These are phyloP conservation scores for Rhabditophanes sp. DNA, from an alignment of 2,888 invertebrate species.

Conservation along the genomic window DNA sequence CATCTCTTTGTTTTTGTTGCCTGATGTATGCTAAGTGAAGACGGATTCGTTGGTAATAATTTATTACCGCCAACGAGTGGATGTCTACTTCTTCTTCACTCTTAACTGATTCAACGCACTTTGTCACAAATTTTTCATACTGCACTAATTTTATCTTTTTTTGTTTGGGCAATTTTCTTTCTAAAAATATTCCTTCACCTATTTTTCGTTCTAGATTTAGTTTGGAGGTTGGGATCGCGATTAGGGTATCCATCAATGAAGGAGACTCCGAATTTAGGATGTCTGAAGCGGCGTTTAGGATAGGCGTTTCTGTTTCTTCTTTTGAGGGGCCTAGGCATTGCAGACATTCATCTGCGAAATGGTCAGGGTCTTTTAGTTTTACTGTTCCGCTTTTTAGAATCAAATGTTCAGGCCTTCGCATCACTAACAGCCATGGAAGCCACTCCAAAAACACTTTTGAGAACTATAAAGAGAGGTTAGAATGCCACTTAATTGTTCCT, in stretches of 20 bases:
- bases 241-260: constrained; percentile 1
- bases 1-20: too few relatives aligned
- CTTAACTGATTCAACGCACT: too few relatives aligned
- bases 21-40: too few relatives aligned
- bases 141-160: constrained; percentile 3
- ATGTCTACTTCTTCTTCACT: too few relatives aligned
- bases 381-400: constrained; percentile 7
- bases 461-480: constrained; percentile 12
- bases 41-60: too few relatives aligned
- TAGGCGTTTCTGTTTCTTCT: constrained; percentile 5
- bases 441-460: constrained; percentile 25
- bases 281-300: constrained; percentile 5
- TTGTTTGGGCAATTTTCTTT: background rate
- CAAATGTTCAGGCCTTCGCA: constrained; percentile 22
- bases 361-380: constrained; percentile 11
- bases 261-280: constrained; percentile 1
- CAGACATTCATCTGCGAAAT: constrained; percentile 8
- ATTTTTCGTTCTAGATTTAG: constrained; percentile 23
- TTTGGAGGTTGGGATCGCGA: constrained; percentile 18
- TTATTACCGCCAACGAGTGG: too few relatives aligned
- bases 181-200: constrained; percentile 26
- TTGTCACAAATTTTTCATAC: too few relatives aligned
- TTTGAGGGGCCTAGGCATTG: constrained; percentile 8
- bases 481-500: constrained; percentile 4
- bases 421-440: constrained; percentile 31